Base-by-base conservation (phyloP, 64 coral and sea anemone genomes). In the Exaiptasia diaphana region DNA sequence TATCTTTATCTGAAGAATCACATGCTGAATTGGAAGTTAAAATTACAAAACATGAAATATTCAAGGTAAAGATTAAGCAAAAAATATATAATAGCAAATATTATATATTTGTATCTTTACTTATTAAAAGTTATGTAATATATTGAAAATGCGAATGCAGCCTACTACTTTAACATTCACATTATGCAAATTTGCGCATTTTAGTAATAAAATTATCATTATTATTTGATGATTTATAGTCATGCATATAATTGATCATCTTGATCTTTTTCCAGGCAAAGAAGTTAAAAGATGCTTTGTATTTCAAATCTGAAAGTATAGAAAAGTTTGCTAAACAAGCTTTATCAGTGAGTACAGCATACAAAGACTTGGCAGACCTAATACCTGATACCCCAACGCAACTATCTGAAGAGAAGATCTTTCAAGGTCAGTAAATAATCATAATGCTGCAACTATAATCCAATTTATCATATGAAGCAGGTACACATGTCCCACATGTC, bases 341-440 rank as follows among this genome's bases (percentile, higher is more conserved):
- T 6, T 8, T 80, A 29, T 72, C 75, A 2, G 59, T 89, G 34
- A 82, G 86, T 18, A 63, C 45, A 33, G 57, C 86, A 45, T 94
- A 94, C 55, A 72, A 28, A 17, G 78, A 85, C 39, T 67, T 94
- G 27, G 91, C 91, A 22, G 64, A 79, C 41, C 62, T 83, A 10
- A 89, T 94, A 61, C 53, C 79, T 20, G 91, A 94, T 46, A 94
- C 91, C 54, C 91, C 91, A 68, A 94, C 91, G 13, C 91, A 94
- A 27, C 63, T 94, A 15, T 40, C 91, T 23, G 74, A 85, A 27
- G 48, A 33, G 76, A 89, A 89, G 33, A 58, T 80, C 52, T 94
- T 89, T 29, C 36, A 35, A 59, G 91, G 91, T 91, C 85, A 73
- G 3, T 78, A 24, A 44, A 24, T 34, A 22, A 0, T 67, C 26